Base-by-base conservation (phyloP, 2,888 invertebrate species). In the Trisateles emortualis region DNA sequence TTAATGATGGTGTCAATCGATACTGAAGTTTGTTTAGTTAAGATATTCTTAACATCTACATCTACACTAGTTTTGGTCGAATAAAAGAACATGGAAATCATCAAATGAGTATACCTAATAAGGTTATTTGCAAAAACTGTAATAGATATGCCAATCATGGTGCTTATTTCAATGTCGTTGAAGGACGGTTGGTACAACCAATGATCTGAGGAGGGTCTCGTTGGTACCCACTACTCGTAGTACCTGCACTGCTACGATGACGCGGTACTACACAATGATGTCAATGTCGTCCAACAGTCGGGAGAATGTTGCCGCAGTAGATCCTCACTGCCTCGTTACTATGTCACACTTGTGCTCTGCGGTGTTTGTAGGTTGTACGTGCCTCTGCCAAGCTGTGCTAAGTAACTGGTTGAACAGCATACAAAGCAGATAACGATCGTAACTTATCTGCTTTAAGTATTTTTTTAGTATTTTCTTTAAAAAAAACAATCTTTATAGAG, bases 251-350 rank as follows among this genome's bases (percentile, higher is more conserved):
- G n/a, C 10, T n/a, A 1, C 10, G 32, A 5, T 33, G 1, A 33
- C 36, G 36, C 19, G 19, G 44, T 32, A n/a, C n/a, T n/a, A n/a
- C n/a, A n/a, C n/a, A 14, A 13, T 14, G 8, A 44, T 44, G 4
- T 24, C 40, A n/a, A 24, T 38, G 19, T 38, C 41, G 48, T 50
- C 33, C 10, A 35, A 14, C 24, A 33, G 9, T 5, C 33, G 4
- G 6, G 1, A 30, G n/a, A 29, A 32, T 33, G 22, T 13, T 22
- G 13, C 9, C 1, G 1, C 9, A 22, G 4, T 0, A 11, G 9
- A 8, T 6, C 24, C 4, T 16, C 2, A 14, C 6, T n/a, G 32
- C 14, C 16, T 9, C 14, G 16, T 36, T 45, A 36, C 16, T 29
- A 36, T 19, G 26, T 45, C 11, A 45, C 16, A n/a, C n/a, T 9